Conservation (phyloP, 92 coral and sea anemone species). For the Phenganax marumi region DNA sequence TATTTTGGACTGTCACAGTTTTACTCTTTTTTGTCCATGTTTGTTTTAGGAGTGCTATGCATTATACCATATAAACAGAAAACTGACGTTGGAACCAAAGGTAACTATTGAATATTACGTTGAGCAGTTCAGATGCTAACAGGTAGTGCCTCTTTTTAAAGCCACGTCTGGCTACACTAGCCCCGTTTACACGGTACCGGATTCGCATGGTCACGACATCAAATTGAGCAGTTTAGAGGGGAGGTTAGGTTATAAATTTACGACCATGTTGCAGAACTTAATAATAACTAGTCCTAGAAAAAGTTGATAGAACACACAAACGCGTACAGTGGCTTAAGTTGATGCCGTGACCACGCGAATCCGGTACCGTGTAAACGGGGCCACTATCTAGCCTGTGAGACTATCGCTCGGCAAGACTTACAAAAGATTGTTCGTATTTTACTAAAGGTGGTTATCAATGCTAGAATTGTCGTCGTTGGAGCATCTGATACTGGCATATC, state of each 20-base stretch:
- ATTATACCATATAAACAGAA: slow-evolving; percentile 90
- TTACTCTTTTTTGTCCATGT: background rate
- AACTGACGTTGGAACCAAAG: slow-evolving; percentile 96
- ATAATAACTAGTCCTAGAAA: no score
- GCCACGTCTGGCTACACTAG: background rate
- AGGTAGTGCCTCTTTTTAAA: background rate
- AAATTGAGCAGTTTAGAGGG: no score
- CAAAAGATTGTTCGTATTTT: background rate
- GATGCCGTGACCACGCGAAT: no score
- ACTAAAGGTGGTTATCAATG: slow-evolving; percentile 79
- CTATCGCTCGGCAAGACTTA: no score
- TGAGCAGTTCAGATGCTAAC: background rate
- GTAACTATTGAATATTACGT: slow-evolving; percentile 37
- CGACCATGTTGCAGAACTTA: no score
- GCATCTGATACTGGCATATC: slow-evolving; percentile 96
- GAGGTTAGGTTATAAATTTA: no score
- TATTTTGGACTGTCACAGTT: background rate
- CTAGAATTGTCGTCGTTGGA: slow-evolving; percentile 95
- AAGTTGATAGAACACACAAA: no score
- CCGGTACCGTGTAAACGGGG: no score
- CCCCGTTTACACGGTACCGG: no score
- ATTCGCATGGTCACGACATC: no score
- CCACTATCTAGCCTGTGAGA: no score
- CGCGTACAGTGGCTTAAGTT: no score
- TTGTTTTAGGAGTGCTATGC: slow-evolving; percentile 77